Conservation (phyloP, 2,797 vertebrate genomes). For the Thripadectes ignobilis region DNA sequence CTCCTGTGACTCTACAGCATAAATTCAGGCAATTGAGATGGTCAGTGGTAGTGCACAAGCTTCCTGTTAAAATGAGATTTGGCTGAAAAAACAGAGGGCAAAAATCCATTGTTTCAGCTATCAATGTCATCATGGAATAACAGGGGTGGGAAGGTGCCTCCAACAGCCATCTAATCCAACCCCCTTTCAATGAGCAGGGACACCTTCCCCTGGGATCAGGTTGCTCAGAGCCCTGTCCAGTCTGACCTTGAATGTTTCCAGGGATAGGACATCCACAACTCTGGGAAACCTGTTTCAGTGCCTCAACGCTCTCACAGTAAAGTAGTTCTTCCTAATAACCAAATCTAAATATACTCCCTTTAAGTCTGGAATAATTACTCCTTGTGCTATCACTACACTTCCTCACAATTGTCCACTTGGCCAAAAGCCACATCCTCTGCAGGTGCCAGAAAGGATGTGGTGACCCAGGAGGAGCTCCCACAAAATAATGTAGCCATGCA, state of each 20-base stretch:
- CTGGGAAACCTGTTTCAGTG: background rate
- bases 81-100: background rate
- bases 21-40: background rate
- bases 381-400: background rate
- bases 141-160: background rate
- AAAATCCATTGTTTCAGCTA: background rate
- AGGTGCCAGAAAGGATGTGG: background rate
- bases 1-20: background rate
- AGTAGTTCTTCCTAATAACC: background rate
- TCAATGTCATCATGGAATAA: background rate
- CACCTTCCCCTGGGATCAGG: background rate
- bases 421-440: background rate
- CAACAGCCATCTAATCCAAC: background rate
- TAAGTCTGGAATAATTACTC: background rate
- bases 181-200: background rate
- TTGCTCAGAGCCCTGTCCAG: background rate
- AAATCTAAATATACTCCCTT: background rate
- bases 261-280: background rate
- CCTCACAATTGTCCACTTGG: background rate
- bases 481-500: no score
- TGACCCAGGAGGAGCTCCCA: background rate
- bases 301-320: background rate
- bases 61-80: background rate
- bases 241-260: background rate
- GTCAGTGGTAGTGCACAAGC: background rate